Percentiles rank a stretch among this genome's conserved stretches.
phyloP scores from a whole-genome alignment of 2,113 vertebrate species.

The Puma concolor region DNA sequence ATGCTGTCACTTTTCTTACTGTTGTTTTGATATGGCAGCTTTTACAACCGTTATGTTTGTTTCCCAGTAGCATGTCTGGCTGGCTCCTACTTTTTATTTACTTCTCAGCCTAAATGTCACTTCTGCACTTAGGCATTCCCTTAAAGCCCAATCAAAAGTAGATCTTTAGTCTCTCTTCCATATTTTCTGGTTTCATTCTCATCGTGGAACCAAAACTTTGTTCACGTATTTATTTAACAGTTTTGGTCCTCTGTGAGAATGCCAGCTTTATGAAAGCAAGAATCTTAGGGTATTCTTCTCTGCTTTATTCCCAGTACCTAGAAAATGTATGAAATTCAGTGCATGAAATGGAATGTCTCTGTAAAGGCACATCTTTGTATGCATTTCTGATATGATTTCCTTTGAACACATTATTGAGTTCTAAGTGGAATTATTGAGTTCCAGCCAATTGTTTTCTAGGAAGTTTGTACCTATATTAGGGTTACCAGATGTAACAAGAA shows the following conservation, averaged over 20 bases:
- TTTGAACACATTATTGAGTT: neutral
- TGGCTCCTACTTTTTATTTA: neutral
- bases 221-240: neutral
- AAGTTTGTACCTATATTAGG: neutral
- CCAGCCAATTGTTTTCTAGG: neutral
- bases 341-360: neutral
- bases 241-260: neutral
- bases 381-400: neutral
- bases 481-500: neutral
- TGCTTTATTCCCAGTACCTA: neutral
- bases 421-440: neutral
- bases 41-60: neutral
- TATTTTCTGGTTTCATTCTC: constrained; percentile 2
- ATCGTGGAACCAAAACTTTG: neutral
- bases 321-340: neutral
- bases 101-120: neutral
- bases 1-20: neutral
- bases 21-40: neutral
- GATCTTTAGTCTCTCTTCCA: neutral
- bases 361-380: neutral
- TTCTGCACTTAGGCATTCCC: neutral
- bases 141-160: neutral
- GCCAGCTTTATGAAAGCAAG: neutral
- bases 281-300: neutral
- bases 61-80: neutral